phyloP scores from a whole-genome alignment of 2,888 invertebrate species.

The Cyrtodaria siliqua region DNA sequence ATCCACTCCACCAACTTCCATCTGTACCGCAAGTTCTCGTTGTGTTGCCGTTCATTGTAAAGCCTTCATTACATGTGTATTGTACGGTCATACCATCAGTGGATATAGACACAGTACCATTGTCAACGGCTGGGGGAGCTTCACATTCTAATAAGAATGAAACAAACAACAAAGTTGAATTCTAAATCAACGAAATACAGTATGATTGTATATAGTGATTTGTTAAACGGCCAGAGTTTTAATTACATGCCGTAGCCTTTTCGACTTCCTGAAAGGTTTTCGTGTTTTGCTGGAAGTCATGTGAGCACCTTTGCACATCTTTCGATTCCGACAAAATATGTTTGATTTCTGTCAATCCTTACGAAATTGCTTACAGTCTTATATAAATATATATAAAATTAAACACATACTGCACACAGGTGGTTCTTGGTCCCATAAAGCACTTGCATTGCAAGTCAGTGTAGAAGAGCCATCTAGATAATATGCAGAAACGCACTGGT shows the following conservation, averaged over 20 bases:
- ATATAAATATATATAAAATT: background rate
- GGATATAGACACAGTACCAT: slow-evolving; percentile 16
- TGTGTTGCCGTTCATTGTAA: slow-evolving; percentile 33
- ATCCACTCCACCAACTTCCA: slow-evolving; percentile 34
- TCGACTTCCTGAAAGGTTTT: too few relatives aligned
- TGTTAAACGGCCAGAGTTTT: too few relatives aligned
- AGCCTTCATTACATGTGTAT: slow-evolving; percentile 25
- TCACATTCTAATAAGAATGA: slow-evolving; percentile 17
- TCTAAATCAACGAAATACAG: too few relatives aligned
- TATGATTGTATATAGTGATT: too few relatives aligned
- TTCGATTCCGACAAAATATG: too few relatives aligned
- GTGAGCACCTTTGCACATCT: too few relatives aligned
- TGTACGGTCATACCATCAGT: slow-evolving; percentile 5
- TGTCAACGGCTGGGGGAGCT: slow-evolving; percentile 3
- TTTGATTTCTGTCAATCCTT: too few relatives aligned
- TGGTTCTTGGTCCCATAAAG: background rate
- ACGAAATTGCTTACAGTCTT: too few relatives aligned
- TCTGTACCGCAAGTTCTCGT: slow-evolving; percentile 13
- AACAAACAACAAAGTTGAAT: too few relatives aligned
- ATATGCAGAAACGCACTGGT: slow-evolving; percentile 31
- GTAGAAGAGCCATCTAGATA: slow-evolving; percentile 21
- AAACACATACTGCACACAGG: background rate
- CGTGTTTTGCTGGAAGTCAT: too few relatives aligned
- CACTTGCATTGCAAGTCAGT: slow-evolving; percentile 23
- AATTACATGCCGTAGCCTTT: too few relatives aligned